Evolutionary conservation across 2,113 vertebrate species (phyloP), one percentile per base, ranked within the genome.

Genomic region (Bubo scandiacus): DNA sequence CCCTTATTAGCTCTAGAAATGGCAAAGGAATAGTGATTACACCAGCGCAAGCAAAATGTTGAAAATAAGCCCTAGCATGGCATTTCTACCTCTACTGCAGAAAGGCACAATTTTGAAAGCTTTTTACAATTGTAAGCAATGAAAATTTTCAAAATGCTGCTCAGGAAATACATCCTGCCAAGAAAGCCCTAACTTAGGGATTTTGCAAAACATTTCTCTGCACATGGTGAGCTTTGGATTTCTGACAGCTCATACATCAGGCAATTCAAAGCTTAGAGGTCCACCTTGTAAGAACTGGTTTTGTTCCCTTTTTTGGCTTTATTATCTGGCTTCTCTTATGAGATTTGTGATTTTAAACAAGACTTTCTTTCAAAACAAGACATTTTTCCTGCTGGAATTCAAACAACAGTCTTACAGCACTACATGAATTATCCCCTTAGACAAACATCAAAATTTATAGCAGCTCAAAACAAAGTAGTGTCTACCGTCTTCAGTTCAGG

Each of bases 221-320:
- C 94, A 86, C 89, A 70, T 94, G 92, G 81, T 95, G 78, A 92
- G 95, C 86, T 91, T 82, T 92, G 89, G 89, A 82, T 95, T 97
- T 95, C 91, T 96, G 89, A 92, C 95, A 97, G 81, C 49, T 97
- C 86, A 27, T 96, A 82, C 58, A 95, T 97, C 86, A 97, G 55
- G 86, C 91, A 49, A 88, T 73, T 90, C 74, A 91, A 87, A 95
- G 86, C 95, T 92, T 89, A 95, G 91, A 96, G 74, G 86, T 95
- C 91, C 1, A 43, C 88, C 89, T 91, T 77, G 81, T 54, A 95
- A 58, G 91, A 95, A 94, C 66, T 94, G 88, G 49, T 94, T 97
- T 97, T 85, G 36, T 97, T 95, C 67, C 96, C 92, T 92, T 97
- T 95, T 97, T 95, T 92, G 92, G 91, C 89, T 81, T 95, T 94